phyloP scores from a whole-genome alignment of 2,888 invertebrate genomes.

The Boloria selene region DNA sequence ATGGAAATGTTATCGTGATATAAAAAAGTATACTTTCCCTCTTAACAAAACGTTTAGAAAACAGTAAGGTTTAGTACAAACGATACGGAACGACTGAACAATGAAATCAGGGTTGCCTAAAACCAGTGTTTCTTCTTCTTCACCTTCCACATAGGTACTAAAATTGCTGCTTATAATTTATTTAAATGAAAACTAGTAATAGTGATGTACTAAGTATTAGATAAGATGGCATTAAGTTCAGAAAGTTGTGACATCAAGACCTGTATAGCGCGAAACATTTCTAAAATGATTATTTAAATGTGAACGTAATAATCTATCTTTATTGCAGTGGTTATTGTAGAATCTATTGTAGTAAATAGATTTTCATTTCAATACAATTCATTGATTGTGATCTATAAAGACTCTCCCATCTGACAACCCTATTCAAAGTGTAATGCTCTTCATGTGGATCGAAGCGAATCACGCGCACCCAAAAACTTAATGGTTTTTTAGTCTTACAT shows the following conservation, averaged over 20 bases:
- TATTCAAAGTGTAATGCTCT: slow-evolving; percentile 29
- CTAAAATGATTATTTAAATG: too few species aligned
- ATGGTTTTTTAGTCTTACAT: slow-evolving; percentile 23
- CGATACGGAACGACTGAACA: slow-evolving; percentile 33
- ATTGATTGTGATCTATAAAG: not conserved
- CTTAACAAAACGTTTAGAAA: slow-evolving; percentile 42
- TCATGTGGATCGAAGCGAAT: slow-evolving; percentile 39
- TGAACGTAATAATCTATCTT: too few species aligned
- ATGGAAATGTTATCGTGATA: slow-evolving; percentile 32
- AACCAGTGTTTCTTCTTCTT: not conserved
- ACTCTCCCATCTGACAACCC: slow-evolving; percentile 29
- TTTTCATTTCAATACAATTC: too few species aligned
- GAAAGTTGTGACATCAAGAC: too few species aligned
- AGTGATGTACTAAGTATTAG: too few species aligned
- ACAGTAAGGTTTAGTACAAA: slow-evolving; percentile 37
- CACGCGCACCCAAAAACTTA: slow-evolving; percentile 39
- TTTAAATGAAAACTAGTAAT: too few species aligned
- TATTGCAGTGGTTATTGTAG: too few species aligned
- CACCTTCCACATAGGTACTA: too few species aligned
- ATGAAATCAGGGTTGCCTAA: slow-evolving; percentile 27
- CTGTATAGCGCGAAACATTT: too few species aligned
- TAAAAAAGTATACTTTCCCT: slow-evolving; percentile 39
- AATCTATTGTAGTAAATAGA: too few species aligned
- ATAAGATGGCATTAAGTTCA: too few species aligned
- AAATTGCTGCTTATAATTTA: too few species aligned